Evolutionary conservation across 2,113 vertebrate genomes (phyloP).

Genomic region (Cromileptes altivelis): DNA sequence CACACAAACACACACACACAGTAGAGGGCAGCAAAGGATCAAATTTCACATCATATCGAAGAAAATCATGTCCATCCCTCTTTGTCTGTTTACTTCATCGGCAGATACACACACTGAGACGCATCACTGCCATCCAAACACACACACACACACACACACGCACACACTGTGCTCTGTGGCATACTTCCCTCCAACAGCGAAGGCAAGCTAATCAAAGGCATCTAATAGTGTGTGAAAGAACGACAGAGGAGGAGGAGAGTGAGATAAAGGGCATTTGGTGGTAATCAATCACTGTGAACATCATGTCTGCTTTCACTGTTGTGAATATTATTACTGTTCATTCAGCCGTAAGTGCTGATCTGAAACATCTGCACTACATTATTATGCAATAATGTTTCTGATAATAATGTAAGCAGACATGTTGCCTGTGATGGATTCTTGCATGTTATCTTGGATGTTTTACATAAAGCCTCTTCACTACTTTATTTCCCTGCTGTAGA

Average conservation of each 20-base stretch:
- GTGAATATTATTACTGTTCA: background rate
- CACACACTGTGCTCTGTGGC: constrained; percentile 3
- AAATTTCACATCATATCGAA: constrained; percentile 10
- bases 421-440: constrained; percentile 15
- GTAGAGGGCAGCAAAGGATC: constrained; percentile 59
- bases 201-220: constrained; percentile 21
- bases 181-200: background rate
- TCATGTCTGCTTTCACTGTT: background rate
- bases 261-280: constrained; percentile 1
- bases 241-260: background rate
- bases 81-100: background rate
- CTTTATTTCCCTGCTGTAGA: background rate
- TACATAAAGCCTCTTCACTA: background rate
- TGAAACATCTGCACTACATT: constrained; percentile 18
- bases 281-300: constrained; percentile 27
- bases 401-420: constrained; percentile 2
- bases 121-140: background rate
- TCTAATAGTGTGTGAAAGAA: constrained; percentile 13
- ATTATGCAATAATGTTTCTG: constrained; percentile 13
- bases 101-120: background rate
- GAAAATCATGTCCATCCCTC: background rate
- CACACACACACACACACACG: background rate
- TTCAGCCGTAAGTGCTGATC: background rate
- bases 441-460: background rate
- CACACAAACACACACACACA: constrained; percentile 1